Base-by-base conservation (phyloP, 2,113 vertebrate genomes). In the Ondatra zibethicus region DNA sequence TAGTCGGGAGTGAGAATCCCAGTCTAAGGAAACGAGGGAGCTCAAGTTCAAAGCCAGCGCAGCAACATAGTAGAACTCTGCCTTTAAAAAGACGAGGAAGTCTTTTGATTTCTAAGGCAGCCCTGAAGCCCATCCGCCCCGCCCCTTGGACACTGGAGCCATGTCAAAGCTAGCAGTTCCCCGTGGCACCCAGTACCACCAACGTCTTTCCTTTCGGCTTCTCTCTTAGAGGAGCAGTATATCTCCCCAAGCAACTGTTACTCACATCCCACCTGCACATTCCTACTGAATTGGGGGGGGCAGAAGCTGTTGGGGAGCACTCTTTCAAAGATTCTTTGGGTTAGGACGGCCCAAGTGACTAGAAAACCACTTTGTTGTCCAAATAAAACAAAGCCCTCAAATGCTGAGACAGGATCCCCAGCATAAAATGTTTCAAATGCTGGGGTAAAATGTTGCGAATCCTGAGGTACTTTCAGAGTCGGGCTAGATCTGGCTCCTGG, bases 311-410 rank as follows among this genome's bases (percentile, higher is more conserved):
- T 68, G 36, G 12, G 36, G 13, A 8, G 52, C 33, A 17, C 36
- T 68, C 75, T 96, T 80, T 73, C 31, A 66, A 90, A 93, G 31
- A 90, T 88, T 47, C 45, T 14, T 42, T 77, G 42, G 39, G 31
- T 91, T 96, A 82, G 42, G 68, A 82, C 81, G 89, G n/a, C 17
- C 58, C 68, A 95, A 73, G 7, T 4, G 14, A 95, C 94, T 76
- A n/a, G 55, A 70, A 95, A 96, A 95, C 31, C 50, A 42, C 86
- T 84, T 75, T 58, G 47, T 17, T 81, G 52, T 39, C 42, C 92
- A 88, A 95, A 89, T 81, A 63, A 86, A 88, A 91, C 78, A 68
- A 97, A 93, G 47, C 76, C 75, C 84, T n/a, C 92, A 88, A 96
- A 68, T 88, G 13, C 16, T 23, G 42, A 94, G 81, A 88, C 31